Conservation (phyloP, 1,140 invertebrate genomes). For the Nilaparvata lugens region DNA sequence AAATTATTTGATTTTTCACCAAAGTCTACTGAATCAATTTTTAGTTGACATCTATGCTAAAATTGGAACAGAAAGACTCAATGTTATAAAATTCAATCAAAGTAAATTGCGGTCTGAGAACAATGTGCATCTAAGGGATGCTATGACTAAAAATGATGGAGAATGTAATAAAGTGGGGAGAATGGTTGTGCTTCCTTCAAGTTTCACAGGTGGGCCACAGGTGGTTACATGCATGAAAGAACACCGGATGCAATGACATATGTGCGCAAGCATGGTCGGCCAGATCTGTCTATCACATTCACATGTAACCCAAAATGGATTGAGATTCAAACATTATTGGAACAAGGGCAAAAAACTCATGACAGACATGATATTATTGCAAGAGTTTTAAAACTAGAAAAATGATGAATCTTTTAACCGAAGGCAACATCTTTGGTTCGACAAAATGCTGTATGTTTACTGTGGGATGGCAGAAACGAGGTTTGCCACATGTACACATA, state of each 20-base stretch:
- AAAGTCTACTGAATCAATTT: too few relatives aligned
- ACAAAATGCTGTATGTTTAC: conserved; percentile 32
- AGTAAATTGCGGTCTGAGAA: too few relatives aligned
- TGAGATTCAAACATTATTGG: conserved; percentile 14
- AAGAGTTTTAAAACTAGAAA: conserved; percentile 38
- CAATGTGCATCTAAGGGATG: neutral
- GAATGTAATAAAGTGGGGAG: too few relatives aligned
- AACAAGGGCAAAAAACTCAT: conserved; percentile 9
- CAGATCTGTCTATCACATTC: conserved; percentile 22
- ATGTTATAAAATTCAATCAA: too few relatives aligned
- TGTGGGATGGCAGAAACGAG: conserved; percentile 36
- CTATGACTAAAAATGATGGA: too few relatives aligned
- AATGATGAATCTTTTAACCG: conserved; percentile 33
- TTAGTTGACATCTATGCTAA: too few relatives aligned
- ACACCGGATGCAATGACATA: conserved; percentile 23
- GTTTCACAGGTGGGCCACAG: conserved; percentile 35
- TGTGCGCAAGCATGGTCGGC: conserved; percentile 14
- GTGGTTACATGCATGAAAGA: conserved; percentile 37
- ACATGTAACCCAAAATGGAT: conserved; percentile 16
- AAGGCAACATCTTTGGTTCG: conserved; percentile 30
- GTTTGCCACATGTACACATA: neutral
- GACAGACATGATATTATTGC: conserved; percentile 21
- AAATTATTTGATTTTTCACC: too few relatives aligned
- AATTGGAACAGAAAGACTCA: too few relatives aligned
- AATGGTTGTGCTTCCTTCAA: conserved; percentile 35